Evolutionary conservation across 2,888 invertebrate species (phyloP).

Genomic region (Dasysyrphus albostriatus): DNA sequence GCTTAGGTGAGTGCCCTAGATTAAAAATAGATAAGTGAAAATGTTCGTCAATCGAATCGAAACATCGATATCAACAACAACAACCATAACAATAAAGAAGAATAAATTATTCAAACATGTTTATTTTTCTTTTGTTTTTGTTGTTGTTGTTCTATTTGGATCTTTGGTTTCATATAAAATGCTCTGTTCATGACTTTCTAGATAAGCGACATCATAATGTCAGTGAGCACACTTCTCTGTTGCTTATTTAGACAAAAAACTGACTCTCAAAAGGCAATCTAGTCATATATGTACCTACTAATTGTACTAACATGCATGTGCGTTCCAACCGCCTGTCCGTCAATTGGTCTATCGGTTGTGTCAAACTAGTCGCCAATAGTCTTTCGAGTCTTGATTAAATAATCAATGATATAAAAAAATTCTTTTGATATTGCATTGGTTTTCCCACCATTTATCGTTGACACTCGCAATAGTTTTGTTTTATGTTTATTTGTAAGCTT

Average conservation of each 20-base stretch:
- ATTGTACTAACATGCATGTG: slow-evolving; percentile 6
- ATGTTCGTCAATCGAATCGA: slow-evolving; percentile 23
- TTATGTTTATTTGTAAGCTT: not conserved
- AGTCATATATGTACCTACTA: slow-evolving; percentile 10
- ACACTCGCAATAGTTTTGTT: slow-evolving; percentile 5
- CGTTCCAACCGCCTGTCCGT: not conserved
- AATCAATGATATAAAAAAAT: slow-evolving; percentile 21
- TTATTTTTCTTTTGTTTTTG: slow-evolving; percentile 3
- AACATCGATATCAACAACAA: not conserved
- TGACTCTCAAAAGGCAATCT: slow-evolving; percentile 38
- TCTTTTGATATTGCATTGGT: slow-evolving; percentile 17
- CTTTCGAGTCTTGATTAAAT: slow-evolving; percentile 35
- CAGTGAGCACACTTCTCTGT: not conserved
- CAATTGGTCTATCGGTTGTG: not conserved
- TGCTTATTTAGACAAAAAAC: not conserved
- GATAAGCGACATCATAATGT: not conserved
- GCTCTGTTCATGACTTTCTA: not conserved
- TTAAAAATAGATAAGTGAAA: slow-evolving; percentile 58
- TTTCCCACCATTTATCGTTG: slow-evolving; percentile 36
- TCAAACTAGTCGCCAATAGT: slow-evolving; percentile 24
- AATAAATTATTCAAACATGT: slow-evolving; percentile 7
- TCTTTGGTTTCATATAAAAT: not conserved
- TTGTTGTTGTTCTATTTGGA: not conserved
- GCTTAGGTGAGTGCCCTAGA: slow-evolving; percentile 86
- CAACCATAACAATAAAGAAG: not conserved